These are phyloP conservation scores for Lepidurus apus DNA, from an alignment of 1,140 invertebrate species.

Conservation along the genomic window DNA sequence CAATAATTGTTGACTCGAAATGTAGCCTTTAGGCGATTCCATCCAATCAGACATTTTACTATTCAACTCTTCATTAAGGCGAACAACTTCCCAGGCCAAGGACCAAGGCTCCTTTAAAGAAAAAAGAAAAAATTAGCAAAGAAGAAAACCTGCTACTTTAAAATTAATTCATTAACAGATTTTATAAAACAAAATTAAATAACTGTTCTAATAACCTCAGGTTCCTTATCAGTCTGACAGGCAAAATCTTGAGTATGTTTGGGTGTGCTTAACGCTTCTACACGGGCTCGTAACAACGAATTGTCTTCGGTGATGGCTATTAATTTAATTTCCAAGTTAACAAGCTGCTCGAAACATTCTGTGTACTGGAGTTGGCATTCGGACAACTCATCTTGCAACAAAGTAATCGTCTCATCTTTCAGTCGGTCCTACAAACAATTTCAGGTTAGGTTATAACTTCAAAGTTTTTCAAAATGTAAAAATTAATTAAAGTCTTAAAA, in stretches of 20 bases:
- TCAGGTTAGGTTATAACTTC: too few relatives aligned
- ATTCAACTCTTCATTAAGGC: background rate
- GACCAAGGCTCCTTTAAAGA: background rate
- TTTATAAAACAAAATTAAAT: background rate
- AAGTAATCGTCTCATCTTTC: background rate
- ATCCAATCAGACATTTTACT: background rate
- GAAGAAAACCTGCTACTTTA: background rate
- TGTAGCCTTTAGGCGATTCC: background rate
- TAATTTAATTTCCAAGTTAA: background rate
- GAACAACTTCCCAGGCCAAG: background rate
- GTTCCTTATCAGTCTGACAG: background rate
- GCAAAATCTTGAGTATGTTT: background rate
- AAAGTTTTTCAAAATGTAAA: too few relatives aligned
- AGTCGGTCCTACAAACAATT: background rate
- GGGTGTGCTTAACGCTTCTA: background rate
- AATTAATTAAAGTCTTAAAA: too few relatives aligned
- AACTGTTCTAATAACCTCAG: background rate
- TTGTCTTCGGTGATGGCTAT: background rate
- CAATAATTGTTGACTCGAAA: background rate
- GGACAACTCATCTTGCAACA: constrained; percentile 11
- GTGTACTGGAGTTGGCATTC: background rate
- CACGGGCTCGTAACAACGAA: background rate
- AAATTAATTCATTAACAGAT: background rate
- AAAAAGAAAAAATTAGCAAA: background rate
- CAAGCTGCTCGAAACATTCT: background rate